Evolutionary conservation across 2,113 vertebrate genomes (phyloP).

Genomic region (Poeciliopsis retropinna): DNA sequence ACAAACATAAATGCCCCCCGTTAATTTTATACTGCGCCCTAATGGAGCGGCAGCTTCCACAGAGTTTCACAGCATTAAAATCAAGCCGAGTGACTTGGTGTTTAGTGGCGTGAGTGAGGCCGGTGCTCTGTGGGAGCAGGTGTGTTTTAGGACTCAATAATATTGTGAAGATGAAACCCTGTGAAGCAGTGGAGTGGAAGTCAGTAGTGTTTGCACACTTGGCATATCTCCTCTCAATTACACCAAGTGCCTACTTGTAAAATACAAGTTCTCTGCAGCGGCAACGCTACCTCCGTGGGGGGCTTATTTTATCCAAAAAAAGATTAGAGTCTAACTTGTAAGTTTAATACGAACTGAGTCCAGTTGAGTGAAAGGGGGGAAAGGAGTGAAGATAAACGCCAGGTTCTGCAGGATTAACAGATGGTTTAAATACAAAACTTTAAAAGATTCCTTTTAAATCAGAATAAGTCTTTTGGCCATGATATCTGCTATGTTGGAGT

Average conservation of each 20-base stretch:
- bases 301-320: constrained; percentile 35
- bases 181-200: constrained; percentile 56
- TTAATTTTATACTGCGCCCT: constrained; percentile 36
- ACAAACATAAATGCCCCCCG: constrained; percentile 35
- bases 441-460: constrained; percentile 4
- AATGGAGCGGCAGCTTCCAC: constrained; percentile 38
- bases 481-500: not conserved
- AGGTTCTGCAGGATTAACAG: not conserved
- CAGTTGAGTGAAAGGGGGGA: constrained; percentile 9
- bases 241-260: constrained; percentile 54
- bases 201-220: constrained; percentile 37
- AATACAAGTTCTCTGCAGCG: constrained; percentile 22
- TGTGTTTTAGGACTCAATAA: constrained; percentile 76
- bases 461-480: not conserved
- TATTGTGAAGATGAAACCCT: constrained; percentile 47
- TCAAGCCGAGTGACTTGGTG: constrained; percentile 45
- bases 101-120: constrained; percentile 43
- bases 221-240: constrained; percentile 59
- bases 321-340: constrained; percentile 35
- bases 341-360: not conserved
- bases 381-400: not conserved
- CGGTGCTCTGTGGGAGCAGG: constrained; percentile 61
- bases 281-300: not conserved
- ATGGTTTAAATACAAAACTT: not conserved
- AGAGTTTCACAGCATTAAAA: constrained; percentile 38